Evolutionary conservation across 1,140 invertebrate species (phyloP), one percentile per base, ranked within the genome.

Genomic region (Cyrtorhinus lividipennis): DNA sequence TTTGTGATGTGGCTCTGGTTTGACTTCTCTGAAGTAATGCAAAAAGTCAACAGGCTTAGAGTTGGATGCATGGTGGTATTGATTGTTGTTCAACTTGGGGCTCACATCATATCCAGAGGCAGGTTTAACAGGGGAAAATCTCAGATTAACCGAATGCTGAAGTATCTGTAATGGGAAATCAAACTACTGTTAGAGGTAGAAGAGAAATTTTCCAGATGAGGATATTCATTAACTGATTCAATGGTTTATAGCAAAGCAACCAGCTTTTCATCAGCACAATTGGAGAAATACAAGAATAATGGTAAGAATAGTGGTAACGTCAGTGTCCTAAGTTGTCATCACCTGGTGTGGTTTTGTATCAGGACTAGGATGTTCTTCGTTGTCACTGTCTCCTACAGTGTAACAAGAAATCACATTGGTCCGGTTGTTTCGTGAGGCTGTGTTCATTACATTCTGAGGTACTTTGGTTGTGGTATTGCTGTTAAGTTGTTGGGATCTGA

Each of bases 311-410:
- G n/a, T n/a, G n/a, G n/a, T n/a, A n/a, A n/a, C n/a, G n/a, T n/a
- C n/a, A n/a, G n/a, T n/a, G n/a, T n/a, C n/a, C n/a, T n/a, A n/a
- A n/a, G n/a, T n/a, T n/a, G n/a, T n/a, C n/a, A n/a, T 53, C 20
- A 53, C 48, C 5, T 53, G 48, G 20, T 53, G 48, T 5, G 48
- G 48, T 53, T 53, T 53, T 22, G 48, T 53, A 10, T 68, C 67
- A 22, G 82, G 83, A 27, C 26, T 63, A 26, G 69, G 80, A 83
- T 59, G 77, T 74, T 84, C 83, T 68, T 89, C 87, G 62, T 80
- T 80, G 71, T 91, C 87, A 72, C 84, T 87, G 69, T 91, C 87
- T 64, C 77, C 81, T 24, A 90, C 84, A 44, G 85, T 88, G n/a
- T 89, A 84, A 73, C 87, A 89, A 60, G 84, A 88, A 66, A 88